A percentile compares a stretch with the other conserved stretches of the same genome.
These are phyloP conservation scores for Cylloceria caligata DNA, from an alignment of 2,888 invertebrate species.

Conservation along the genomic window DNA sequence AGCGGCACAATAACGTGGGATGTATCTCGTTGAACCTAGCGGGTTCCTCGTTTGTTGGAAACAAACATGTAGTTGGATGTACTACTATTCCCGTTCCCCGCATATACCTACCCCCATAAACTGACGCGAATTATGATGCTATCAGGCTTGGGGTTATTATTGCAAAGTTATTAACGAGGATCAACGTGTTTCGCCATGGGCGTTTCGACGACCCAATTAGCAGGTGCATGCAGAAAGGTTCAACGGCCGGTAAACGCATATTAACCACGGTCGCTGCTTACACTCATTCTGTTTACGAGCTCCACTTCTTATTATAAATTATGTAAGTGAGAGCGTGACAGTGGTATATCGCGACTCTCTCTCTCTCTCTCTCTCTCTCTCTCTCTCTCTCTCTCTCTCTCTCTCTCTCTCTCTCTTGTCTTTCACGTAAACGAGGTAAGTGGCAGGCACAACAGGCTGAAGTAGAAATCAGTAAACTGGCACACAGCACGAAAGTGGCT, in stretches of 20 bases:
- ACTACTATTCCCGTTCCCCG: constrained; percentile 5
- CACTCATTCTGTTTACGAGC: too few relatives aligned
- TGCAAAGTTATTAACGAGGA: constrained; percentile 63
- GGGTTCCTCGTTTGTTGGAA: constrained; percentile 52
- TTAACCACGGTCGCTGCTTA: constrained; percentile 28
- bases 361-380: too few relatives aligned
- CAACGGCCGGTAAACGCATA: constrained; percentile 44
- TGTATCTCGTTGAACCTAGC: constrained; percentile 47
- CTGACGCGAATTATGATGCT: constrained; percentile 50
- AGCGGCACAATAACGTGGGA: constrained; percentile 53
- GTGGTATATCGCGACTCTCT: too few relatives aligned
- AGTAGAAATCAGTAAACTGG: too few relatives aligned
- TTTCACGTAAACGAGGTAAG: too few relatives aligned
- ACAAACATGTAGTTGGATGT: constrained; percentile 49
- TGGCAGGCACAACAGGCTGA: neutral
- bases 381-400: too few relatives aligned
- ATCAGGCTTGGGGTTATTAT: constrained; percentile 57
- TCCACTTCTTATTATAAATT: too few relatives aligned
- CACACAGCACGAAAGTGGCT: too few relatives aligned
- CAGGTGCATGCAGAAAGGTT: constrained; percentile 46
- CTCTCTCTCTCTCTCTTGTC: too few relatives aligned
- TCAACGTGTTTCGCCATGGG: constrained; percentile 39
- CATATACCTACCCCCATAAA: constrained; percentile 19
- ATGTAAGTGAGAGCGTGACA: too few relatives aligned
- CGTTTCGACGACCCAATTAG: constrained; percentile 59